Base-by-base conservation (phyloP, 1,140 invertebrate species). In the Drosophila hydei region DNA sequence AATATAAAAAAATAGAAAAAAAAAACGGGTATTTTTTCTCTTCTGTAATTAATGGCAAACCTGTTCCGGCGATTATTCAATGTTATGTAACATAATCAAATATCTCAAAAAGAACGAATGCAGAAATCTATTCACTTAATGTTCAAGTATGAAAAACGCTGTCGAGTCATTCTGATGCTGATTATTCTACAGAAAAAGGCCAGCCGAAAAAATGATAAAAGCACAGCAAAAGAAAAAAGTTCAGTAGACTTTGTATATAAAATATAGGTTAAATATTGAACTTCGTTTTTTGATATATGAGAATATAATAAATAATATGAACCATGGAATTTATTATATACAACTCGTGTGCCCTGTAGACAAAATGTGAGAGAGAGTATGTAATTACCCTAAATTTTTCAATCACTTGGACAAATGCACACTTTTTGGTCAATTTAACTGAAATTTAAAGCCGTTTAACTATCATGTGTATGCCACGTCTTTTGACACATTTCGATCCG, bases 21-120 rank as follows among this genome's bases (percentile, higher is more conserved):
- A 56, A 67, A 72, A 72, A 72, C 69, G 40, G 21, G 69, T 47
- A 67, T 67, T 43, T 58, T 71, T 70, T 63, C 38, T 70, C 54
- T 45, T 52, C 14, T 59, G 38, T 67, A 61, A 72, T 72, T 72
- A 68, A 51, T 42, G 63, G 19, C 50, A 72, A 72, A 72, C 70
- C 64, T 55, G 70, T 72, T 72, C 64, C 64, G 70, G 64, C 56
- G 48, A 58, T 21, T 65, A 60, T 55, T 59, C 14, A 19, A 1
- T 19, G 43, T 70, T 72, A 72, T 72, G 69, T 67, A 72, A 72
- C 25, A 38, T 36, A n/a, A 45, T 45, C 16, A 45, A 45, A 45
- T 45, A 45, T 21, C 18, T 18, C 9, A 16, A 11, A 45, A 23
- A 61, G 30, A 43, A 43, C 2, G 6, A 51, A 30, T 51, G 23